phyloP scores from a whole-genome alignment of 2,888 invertebrate genomes.

The Drosophila algonquin region DNA sequence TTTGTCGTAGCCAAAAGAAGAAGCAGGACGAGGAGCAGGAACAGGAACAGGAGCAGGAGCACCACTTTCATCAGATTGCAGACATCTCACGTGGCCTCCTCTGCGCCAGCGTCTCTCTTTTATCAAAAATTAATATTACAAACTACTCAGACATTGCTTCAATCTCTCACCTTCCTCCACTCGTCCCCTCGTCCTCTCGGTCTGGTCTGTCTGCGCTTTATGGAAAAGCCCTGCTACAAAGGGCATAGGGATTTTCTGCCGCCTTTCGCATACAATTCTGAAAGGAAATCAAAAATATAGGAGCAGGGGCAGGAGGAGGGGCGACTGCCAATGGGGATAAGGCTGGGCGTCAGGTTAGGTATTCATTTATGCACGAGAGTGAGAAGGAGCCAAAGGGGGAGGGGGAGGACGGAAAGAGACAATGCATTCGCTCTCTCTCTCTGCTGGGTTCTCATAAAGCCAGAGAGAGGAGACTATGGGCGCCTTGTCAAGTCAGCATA shows the following conservation, averaged over 20 bases:
- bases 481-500: constrained; percentile 62
- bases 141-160: constrained; percentile 59
- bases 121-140: constrained; percentile 63
- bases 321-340: not conserved
- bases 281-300: constrained; percentile 32
- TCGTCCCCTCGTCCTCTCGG: not conserved
- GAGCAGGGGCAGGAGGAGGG: not conserved
- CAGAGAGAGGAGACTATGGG: constrained; percentile 20
- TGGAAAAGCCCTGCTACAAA: constrained; percentile 28
- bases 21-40: not conserved
- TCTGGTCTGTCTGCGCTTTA: constrained; percentile 25
- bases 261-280: constrained; percentile 38
- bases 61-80: constrained; percentile 52
- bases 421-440: constrained; percentile 17
- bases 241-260: constrained; percentile 32
- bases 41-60: not conserved
- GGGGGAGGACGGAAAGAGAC: constrained; percentile 17
- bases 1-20: constrained; percentile 28
- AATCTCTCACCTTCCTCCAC: not conserved
- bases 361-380: constrained; percentile 50
- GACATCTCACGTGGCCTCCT: constrained; percentile 23
- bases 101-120: constrained; percentile 29
- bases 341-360: constrained; percentile 25
- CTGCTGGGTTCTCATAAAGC: constrained; percentile 52
- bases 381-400: not conserved